phyloP scores from a whole-genome alignment of 1,140 invertebrate genomes.

The Thalassaphorura encarpata region DNA sequence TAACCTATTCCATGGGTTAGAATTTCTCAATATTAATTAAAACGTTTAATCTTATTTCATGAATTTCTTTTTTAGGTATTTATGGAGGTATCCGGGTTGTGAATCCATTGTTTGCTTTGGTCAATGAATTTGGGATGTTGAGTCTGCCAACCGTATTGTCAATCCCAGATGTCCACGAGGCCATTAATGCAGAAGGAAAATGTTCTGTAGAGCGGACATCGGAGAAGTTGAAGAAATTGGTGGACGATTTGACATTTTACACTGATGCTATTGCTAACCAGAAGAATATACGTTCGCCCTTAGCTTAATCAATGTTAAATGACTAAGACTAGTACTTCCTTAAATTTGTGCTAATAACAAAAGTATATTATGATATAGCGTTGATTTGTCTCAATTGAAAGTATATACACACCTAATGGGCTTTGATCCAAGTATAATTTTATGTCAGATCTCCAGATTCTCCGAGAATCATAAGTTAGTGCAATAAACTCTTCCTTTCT shows the following conservation, averaged over 20 bases:
- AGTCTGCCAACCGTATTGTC: constrained; percentile 8
- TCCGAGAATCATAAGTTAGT: no score
- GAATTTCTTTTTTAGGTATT: constrained; percentile 35
- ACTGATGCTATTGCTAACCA: constrained; percentile 36
- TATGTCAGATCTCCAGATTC: no score
- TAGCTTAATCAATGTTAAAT: no score
- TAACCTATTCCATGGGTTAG: constrained; percentile 42
- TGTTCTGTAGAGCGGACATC: constrained; percentile 33
- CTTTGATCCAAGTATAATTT: no score
- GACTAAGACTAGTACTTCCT: no score
- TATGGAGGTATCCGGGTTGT: constrained; percentile 42
- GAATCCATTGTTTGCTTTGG: constrained; percentile 38
- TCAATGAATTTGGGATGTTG: constrained; percentile 42
- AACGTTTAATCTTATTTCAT: not conserved
- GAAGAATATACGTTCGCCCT: no score
- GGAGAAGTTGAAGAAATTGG: constrained; percentile 31
- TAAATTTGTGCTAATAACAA: no score
- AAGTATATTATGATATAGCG: no score
- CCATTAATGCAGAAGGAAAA: constrained; percentile 36
- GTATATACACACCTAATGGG: no score
- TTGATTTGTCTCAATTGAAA: no score
- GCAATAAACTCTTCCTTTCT: no score
- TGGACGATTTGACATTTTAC: constrained; percentile 40
- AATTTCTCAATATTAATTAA: not conserved
- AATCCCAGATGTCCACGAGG: constrained; percentile 38